phyloP scores from a whole-genome alignment of 2,113 vertebrate species.

The Indicator maculatus region DNA sequence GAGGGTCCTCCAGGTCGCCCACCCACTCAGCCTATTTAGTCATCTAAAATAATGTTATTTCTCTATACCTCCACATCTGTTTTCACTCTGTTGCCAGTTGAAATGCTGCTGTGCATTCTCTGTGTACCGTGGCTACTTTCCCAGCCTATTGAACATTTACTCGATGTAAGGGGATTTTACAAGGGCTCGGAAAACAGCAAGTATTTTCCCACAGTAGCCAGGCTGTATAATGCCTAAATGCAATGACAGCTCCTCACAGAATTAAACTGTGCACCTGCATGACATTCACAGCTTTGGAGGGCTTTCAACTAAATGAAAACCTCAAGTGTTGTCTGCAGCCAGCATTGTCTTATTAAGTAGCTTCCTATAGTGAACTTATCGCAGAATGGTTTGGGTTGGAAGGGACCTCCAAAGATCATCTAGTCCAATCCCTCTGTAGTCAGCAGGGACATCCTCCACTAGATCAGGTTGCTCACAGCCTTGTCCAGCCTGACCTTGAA shows the following conservation, averaged over 20 bases:
- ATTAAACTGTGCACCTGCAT: conserved; percentile 54
- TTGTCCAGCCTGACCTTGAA: no score
- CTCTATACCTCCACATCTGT: conserved; percentile 76
- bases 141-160: conserved; percentile 77
- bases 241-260: conserved; percentile 39
- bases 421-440: no score
- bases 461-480: no score
- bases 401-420: no score
- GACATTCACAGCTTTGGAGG: not conserved
- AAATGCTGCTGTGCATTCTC: conserved; percentile 73
- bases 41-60: conserved; percentile 78
- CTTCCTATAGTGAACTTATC: not conserved
- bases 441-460: no score
- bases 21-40: conserved; percentile 78
- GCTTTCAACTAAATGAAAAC: not conserved
- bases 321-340: not conserved
- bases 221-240: not conserved
- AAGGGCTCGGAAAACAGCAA: conserved; percentile 69
- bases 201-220: conserved; percentile 73
- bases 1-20: conserved; percentile 71
- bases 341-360: not conserved
- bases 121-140: conserved; percentile 80
- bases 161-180: conserved; percentile 76
- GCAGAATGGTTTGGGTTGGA: no score
- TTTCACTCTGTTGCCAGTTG: conserved; percentile 78